phyloP scores from a whole-genome alignment of 2,888 invertebrate genomes.

The Eupithecia exiguata region DNA sequence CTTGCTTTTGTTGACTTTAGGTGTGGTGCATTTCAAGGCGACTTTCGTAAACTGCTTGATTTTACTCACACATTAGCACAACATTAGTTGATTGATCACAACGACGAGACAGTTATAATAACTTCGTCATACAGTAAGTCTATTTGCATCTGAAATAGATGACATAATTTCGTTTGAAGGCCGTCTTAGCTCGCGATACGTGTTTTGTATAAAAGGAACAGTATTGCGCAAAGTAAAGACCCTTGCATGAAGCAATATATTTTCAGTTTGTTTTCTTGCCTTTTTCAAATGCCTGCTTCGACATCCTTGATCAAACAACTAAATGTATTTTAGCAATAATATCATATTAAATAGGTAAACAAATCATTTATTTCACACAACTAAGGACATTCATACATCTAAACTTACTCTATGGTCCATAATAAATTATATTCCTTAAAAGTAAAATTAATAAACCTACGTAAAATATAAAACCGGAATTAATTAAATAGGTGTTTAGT shows the following conservation, averaged over 20 bases:
- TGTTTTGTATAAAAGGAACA: slow-evolving; percentile 16
- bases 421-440: too few species aligned
- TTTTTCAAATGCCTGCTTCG: too few species aligned
- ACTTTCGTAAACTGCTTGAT: slow-evolving; percentile 34
- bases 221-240: slow-evolving; percentile 12
- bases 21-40: slow-evolving; percentile 39
- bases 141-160: slow-evolving; percentile 23
- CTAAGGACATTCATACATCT: too few species aligned
- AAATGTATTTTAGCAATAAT: too few species aligned
- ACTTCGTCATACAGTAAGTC: slow-evolving; percentile 8
- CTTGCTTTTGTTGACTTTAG: slow-evolving; percentile 13
- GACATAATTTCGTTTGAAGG: slow-evolving; percentile 19
- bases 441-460: too few species aligned
- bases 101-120: slow-evolving; percentile 11
- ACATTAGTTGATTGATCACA: slow-evolving; percentile 12
- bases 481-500: too few species aligned
- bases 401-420: too few species aligned
- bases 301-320: too few species aligned
- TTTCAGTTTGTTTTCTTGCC: background rate
- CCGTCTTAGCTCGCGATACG: slow-evolving; percentile 8
- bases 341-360: too few species aligned
- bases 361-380: too few species aligned
- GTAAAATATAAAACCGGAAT: too few species aligned
- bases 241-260: slow-evolving; percentile 21
- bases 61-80: slow-evolving; percentile 23